Conservation (phyloP, 2,888 invertebrate species). For the Synanthedon formicaeformis region DNA sequence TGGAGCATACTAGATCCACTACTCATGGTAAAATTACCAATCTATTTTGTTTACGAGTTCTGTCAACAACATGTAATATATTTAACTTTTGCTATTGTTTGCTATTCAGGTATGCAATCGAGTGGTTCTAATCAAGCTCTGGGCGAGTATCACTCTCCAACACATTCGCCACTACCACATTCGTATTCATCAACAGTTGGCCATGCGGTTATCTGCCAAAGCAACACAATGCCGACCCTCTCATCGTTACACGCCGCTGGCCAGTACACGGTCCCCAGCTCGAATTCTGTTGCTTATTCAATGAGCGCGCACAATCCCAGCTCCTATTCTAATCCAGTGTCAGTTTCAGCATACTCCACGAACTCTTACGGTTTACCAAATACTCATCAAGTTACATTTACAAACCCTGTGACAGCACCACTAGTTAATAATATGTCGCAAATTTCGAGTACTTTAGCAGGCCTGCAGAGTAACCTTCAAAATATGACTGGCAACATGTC, state of each 20-base stretch:
- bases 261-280: conserved; percentile 58
- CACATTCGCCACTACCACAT: conserved; percentile 71
- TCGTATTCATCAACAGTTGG: conserved; percentile 57
- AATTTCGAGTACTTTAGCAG: conserved; percentile 60
- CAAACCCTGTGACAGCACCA: conserved; percentile 61
- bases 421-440: conserved; percentile 64
- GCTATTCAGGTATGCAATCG: conserved; percentile 67
- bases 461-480: conserved; percentile 60
- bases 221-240: conserved; percentile 74
- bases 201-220: conserved; percentile 66
- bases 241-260: conserved; percentile 63
- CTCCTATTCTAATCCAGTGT: conserved; percentile 64
- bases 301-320: conserved; percentile 65
- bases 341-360: conserved; percentile 59
- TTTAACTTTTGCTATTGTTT: neutral
- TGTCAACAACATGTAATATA: neutral
- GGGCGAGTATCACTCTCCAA: conserved; percentile 74
- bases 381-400: conserved; percentile 66
- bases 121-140: conserved; percentile 79
- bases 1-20: conserved; percentile 85
- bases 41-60: neutral
- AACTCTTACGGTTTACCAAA: conserved; percentile 56
- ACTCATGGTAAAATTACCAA: conserved; percentile 64
- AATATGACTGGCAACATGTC: conserved; percentile 56
- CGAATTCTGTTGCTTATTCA: conserved; percentile 62